These are phyloP conservation scores for Ganaspis sp. DNA, from an alignment of 1,140 invertebrate genomes.

Conservation along the genomic window DNA sequence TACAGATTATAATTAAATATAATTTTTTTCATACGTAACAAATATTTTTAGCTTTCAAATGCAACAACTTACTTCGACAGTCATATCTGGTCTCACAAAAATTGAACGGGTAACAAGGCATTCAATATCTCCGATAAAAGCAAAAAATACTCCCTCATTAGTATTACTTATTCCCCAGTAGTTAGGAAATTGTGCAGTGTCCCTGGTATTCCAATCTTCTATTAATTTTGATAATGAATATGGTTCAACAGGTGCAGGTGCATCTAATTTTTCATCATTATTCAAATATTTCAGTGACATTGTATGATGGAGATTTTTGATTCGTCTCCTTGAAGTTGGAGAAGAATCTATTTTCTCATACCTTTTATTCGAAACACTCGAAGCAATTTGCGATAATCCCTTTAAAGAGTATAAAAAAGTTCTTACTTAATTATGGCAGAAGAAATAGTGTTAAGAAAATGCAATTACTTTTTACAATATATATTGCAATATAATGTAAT, in stretches of 20 bases:
- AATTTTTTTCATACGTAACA: no score
- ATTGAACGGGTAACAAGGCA: background rate
- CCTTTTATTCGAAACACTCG: no score
- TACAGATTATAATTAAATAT: no score
- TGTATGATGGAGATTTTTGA: background rate
- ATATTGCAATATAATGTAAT: no score
- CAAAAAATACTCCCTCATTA: background rate
- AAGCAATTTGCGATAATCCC: no score
- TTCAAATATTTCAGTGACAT: background rate
- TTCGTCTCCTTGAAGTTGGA: background rate
- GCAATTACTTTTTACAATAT: no score
- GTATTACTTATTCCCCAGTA: background rate
- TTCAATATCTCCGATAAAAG: background rate
- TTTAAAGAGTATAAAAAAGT: no score
- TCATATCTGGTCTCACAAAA: background rate
- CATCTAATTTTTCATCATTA: background rate
- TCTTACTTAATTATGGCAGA: no score
- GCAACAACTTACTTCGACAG: background rate
- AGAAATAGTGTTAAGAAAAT: no score
- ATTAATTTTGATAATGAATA: background rate
- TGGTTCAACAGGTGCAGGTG: background rate
- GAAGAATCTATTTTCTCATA: no score
- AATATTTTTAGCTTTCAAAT: no score
- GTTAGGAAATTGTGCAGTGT: background rate
- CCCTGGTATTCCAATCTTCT: background rate